Evolutionary conservation across 2,797 vertebrate genomes (phyloP).

Genomic region (Malacoctenus gilli): DNA sequence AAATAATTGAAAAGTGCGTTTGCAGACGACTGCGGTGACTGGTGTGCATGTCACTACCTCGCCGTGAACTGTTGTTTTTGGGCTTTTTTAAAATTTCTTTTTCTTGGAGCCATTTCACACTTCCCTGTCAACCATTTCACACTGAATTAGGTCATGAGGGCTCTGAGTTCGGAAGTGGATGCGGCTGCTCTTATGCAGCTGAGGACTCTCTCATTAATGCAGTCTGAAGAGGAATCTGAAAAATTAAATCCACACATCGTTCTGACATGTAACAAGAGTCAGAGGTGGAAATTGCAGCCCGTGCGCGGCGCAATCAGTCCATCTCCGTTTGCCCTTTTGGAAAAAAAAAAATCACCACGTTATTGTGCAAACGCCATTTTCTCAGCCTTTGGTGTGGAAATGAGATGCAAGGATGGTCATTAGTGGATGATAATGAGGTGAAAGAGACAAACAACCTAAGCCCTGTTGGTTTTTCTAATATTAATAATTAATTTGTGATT

Average conservation of each 20-base stretch:
- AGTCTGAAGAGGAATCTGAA: slow-evolving; percentile 50
- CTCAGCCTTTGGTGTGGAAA: slow-evolving; percentile 76
- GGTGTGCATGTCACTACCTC: slow-evolving; percentile 49
- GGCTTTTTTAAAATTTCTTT: slow-evolving; percentile 1
- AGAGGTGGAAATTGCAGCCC: slow-evolving; percentile 28
- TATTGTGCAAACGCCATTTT: slow-evolving; percentile 56
- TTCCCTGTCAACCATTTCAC: slow-evolving; percentile 67
- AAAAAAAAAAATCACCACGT: slow-evolving; percentile 49
- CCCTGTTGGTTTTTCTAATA: slow-evolving; percentile 84
- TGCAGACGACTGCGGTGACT: slow-evolving; percentile 21
- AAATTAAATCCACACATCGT: slow-evolving; percentile 50
- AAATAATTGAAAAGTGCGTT: slow-evolving; percentile 64
- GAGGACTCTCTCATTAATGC: slow-evolving; percentile 58
- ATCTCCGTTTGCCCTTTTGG: slow-evolving; percentile 54
- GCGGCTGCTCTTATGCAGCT: slow-evolving; percentile 28
- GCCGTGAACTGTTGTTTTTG: slow-evolving; percentile 29
- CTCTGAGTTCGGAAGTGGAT: slow-evolving; percentile 53
- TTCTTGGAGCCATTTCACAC: slow-evolving; percentile 52
- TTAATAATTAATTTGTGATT: slow-evolving; percentile 85
- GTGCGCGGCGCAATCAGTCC: slow-evolving; percentile 10
- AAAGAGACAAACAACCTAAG: slow-evolving; percentile 82
- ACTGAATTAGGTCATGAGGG: slow-evolving; percentile 56
- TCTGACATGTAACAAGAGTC: slow-evolving; percentile 26
- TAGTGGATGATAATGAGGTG: slow-evolving; percentile 84
- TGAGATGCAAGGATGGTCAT: slow-evolving; percentile 82